Evolutionary conservation across 2,113 vertebrate species (phyloP).

Genomic region (Ochotona curzoniae): DNA sequence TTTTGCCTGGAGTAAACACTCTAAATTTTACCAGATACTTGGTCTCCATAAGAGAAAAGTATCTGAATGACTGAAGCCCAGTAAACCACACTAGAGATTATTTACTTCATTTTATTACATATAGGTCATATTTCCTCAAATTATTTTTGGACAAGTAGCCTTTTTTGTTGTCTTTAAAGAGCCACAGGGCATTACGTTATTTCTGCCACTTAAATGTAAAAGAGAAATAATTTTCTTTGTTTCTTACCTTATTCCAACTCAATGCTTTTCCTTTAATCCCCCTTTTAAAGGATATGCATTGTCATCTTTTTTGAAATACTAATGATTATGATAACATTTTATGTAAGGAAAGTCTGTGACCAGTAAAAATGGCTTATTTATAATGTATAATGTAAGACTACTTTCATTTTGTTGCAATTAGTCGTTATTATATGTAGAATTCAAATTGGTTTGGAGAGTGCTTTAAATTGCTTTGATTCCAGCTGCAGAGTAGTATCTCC

Average conservation of each 20-base stretch:
- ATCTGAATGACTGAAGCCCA: background rate
- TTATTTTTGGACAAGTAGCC: background rate
- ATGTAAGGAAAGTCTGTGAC: background rate
- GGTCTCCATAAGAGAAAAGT: background rate
- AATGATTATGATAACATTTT: slow-evolving; percentile 31
- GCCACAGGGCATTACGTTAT: background rate
- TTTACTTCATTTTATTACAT: background rate
- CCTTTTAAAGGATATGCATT: background rate
- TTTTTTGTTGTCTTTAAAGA: slow-evolving; percentile 28
- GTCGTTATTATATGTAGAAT: slow-evolving; percentile 29
- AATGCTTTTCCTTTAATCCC: background rate
- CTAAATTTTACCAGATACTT: background rate
- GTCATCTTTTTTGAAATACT: background rate
- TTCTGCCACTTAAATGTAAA: background rate
- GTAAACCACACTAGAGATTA: background rate
- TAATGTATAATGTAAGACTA: slow-evolving; percentile 7
- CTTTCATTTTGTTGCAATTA: slow-evolving; percentile 21
- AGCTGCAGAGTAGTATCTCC: slow-evolving; percentile 21
- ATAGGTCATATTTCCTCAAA: background rate
- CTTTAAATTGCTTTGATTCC: slow-evolving; percentile 34
- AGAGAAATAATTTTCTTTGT: background rate
- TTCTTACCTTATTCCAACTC: background rate
- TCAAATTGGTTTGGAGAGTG: background rate
- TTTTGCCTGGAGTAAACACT: background rate
- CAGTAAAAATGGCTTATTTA: slow-evolving; percentile 13